Evolutionary conservation across 2,797 vertebrate genomes (phyloP).

Genomic region (Lycodopsis pacificus): DNA sequence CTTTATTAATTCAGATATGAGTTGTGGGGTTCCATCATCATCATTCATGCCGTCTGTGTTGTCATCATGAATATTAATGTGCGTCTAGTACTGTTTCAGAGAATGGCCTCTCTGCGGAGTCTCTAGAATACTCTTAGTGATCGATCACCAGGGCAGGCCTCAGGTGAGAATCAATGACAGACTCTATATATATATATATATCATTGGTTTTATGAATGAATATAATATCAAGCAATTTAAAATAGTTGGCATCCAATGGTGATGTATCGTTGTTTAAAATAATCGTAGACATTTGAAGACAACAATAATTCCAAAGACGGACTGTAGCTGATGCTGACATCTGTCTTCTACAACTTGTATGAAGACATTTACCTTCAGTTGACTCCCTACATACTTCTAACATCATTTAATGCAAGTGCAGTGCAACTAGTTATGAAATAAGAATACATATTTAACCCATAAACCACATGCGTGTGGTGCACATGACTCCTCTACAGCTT

Average conservation of each 20-base stretch:
- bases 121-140: background rate
- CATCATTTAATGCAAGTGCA: too few relatives aligned
- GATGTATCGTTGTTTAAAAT: background rate
- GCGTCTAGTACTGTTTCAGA: background rate
- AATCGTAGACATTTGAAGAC: background rate
- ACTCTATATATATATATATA: too few relatives aligned
- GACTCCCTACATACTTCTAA: too few relatives aligned
- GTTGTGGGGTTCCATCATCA: constrained; percentile 9
- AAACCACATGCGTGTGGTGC: background rate
- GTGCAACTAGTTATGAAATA: background rate
- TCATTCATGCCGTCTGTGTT: constrained; percentile 1
- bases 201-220: background rate
- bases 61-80: constrained; percentile 29
- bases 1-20: background rate
- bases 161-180: background rate
- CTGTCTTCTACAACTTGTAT: background rate
- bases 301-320: background rate
- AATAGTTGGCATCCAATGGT: background rate
- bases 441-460: background rate
- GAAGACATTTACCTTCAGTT: background rate
- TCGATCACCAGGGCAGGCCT: background rate
- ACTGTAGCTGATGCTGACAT: background rate
- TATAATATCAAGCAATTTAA: background rate
- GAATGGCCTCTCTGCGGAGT: constrained; percentile 12
- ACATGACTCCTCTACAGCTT: background rate